A percentile compares a stretch with the other conserved stretches of the same genome.
phyloP scores from a whole-genome alignment of 2,888 invertebrate genomes.

The Cremastinae sp. region DNA sequence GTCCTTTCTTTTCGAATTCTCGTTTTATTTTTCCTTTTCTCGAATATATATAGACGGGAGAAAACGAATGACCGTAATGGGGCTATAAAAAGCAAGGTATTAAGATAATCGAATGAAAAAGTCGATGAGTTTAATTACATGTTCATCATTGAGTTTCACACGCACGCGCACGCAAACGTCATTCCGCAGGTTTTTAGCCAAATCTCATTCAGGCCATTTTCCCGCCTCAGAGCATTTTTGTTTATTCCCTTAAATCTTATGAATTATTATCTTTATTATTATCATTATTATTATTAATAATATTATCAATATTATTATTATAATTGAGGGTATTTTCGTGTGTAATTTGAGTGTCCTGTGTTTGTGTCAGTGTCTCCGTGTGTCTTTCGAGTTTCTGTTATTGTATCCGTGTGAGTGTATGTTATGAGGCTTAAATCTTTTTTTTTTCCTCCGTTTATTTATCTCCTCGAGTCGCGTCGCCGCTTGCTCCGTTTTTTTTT shows the following conservation, averaged over 20 bases:
- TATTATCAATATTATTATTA: too few species aligned
- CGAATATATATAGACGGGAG: slow-evolving; percentile 9
- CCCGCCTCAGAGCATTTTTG: slow-evolving; percentile 45
- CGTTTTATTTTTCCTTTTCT: slow-evolving; percentile 8
- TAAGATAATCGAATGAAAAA: too few species aligned
- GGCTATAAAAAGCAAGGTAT: background rate
- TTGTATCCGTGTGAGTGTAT: too few species aligned
- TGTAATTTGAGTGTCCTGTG: slow-evolving; percentile 5
- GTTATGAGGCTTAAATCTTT: slow-evolving; percentile 20
- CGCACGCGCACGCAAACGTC: slow-evolving; percentile 27
- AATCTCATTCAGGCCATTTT: slow-evolving; percentile 29
- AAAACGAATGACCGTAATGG: slow-evolving; percentile 14
- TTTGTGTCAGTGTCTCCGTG: too few species aligned
- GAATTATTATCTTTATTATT: slow-evolving; percentile 54
- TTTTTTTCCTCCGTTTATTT: slow-evolving; percentile 23
- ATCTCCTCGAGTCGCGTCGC: slow-evolving; percentile 14
- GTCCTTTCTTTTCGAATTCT: too few species aligned
- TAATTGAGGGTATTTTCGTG: slow-evolving; percentile 62
- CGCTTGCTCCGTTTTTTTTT: slow-evolving; percentile 40
- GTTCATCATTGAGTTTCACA: slow-evolving; percentile 22
- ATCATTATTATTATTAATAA: slow-evolving; percentile 39
- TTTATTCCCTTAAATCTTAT: slow-evolving; percentile 57
- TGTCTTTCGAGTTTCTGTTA: slow-evolving; percentile 6
- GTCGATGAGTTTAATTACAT: slow-evolving; percentile 30
- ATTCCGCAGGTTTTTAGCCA: slow-evolving; percentile 41